Conservation (phyloP, 2,888 invertebrate species). For the Lepidocyrtinus sp. region DNA sequence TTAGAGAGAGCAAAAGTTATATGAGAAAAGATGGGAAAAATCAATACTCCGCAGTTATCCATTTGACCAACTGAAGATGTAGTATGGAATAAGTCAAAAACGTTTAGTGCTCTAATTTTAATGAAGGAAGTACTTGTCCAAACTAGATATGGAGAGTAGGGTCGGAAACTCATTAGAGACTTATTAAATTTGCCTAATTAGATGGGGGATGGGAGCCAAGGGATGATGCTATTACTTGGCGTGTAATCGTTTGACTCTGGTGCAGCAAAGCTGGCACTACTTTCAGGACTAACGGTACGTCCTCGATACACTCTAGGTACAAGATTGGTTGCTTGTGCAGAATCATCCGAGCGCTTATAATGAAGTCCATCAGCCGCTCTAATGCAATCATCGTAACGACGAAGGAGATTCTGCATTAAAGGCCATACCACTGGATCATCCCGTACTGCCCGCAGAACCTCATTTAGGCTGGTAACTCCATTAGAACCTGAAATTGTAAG, state of each 20-base stretch:
- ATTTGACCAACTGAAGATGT: no score
- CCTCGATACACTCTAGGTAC: neutral
- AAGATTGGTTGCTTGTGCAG: conserved; percentile 1
- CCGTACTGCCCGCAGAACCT: conserved; percentile 68
- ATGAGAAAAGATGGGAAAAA: no score
- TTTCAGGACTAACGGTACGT: neutral
- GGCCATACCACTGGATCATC: conserved; percentile 69
- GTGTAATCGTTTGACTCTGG: conserved; percentile 34
- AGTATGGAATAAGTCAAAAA: no score
- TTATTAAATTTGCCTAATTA: conserved; percentile 42
- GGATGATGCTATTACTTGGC: conserved; percentile 27
- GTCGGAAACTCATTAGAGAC: conserved; percentile 45
- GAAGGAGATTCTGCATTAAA: conserved; percentile 67
- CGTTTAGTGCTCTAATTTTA: no score
- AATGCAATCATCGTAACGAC: conserved; percentile 70
- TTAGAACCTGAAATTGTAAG: conserved; percentile 64
- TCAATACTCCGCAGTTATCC: no score
- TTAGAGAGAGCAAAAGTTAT: no score
- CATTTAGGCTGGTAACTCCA: conserved; percentile 64
- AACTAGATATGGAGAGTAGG: no score
- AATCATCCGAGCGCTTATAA: conserved; percentile 65
- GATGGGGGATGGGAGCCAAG: conserved; percentile 40
- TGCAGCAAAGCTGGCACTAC: conserved; percentile 23
- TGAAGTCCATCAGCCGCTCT: conserved; percentile 70
- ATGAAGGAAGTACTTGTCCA: no score